These are phyloP conservation scores for Paramormyrops hopkinsi DNA, from an alignment of 2,797 vertebrate genomes.

Conservation along the genomic window DNA sequence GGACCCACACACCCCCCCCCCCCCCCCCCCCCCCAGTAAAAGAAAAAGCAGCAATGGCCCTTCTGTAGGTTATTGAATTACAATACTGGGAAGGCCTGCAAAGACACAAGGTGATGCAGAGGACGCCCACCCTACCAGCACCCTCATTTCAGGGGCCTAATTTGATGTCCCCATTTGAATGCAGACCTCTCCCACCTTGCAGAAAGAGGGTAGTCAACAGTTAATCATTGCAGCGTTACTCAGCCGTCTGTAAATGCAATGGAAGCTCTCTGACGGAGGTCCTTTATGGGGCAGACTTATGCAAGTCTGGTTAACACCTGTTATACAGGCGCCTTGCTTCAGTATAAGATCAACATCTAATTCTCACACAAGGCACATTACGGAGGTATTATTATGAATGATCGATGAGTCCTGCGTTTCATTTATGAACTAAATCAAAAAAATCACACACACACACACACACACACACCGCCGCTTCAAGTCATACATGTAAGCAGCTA, in stretches of 20 bases:
- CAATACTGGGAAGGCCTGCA: constrained; percentile 63
- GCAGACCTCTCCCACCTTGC: not conserved
- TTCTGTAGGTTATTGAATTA: constrained; percentile 74
- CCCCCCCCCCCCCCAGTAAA: not conserved
- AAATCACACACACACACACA: constrained; percentile 39
- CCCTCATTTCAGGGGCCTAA: constrained; percentile 45
- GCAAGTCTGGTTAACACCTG: not conserved
- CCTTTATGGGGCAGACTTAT: not conserved
- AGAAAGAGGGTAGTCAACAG: not conserved
- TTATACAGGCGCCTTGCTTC: constrained; percentile 47
- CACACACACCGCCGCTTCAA: constrained; percentile 44
- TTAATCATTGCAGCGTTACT: not conserved
- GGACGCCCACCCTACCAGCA: constrained; percentile 47
- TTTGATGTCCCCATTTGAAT: constrained; percentile 16
- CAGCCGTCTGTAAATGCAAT: not conserved
- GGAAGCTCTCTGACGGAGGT: constrained; percentile 4
- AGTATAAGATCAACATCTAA: constrained; percentile 45
- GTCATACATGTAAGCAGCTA: constrained; percentile 46
- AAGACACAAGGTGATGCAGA: constrained; percentile 36
- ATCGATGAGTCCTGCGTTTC: not conserved
- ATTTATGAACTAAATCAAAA: not conserved
- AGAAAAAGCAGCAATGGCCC: not conserved
- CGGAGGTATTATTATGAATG: not conserved
- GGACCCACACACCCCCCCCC: too few relatives aligned
- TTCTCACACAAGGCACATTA: not conserved